These are phyloP conservation scores for Caerostris darwini DNA, from an alignment of 1,140 invertebrate species.

Conservation along the genomic window DNA sequence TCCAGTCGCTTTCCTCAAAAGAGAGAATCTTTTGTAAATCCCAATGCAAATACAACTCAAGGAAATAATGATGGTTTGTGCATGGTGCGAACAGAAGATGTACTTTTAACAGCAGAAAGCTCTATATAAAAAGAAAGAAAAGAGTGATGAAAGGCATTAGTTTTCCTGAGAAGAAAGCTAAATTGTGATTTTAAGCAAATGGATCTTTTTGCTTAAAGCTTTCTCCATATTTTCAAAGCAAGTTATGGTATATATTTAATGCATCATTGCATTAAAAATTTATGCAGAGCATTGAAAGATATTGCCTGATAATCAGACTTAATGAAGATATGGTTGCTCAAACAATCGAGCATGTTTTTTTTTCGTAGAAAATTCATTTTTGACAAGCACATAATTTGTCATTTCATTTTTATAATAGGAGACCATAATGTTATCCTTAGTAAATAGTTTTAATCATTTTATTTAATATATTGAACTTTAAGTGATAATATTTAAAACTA, in stretches of 20 bases:
- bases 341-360: neutral
- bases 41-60: neutral
- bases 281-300: neutral
- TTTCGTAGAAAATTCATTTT: neutral
- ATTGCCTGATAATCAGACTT: slow-evolving; percentile 6
- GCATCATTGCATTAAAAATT: neutral
- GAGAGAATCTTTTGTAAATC: neutral
- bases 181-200: neutral
- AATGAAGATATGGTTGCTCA: neutral
- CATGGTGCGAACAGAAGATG: slow-evolving; percentile 28
- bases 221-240: neutral
- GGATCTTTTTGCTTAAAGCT: neutral
- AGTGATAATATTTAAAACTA: neutral
- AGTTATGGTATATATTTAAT: neutral
- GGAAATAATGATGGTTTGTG: neutral
- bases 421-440: neutral
- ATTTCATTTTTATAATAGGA: neutral
- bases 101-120: neutral
- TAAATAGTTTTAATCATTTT: neutral
- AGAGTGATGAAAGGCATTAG: neutral
- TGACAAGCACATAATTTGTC: neutral
- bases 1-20: slow-evolving; percentile 58
- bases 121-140: neutral
- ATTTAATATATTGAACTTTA: neutral
- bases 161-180: slow-evolving; percentile 39